A percentile compares a stretch with the other conserved stretches of the same genome.
Evolutionary conservation across 2,888 invertebrate genomes (phyloP).

Genomic region (Cheilosia vulpina): DNA sequence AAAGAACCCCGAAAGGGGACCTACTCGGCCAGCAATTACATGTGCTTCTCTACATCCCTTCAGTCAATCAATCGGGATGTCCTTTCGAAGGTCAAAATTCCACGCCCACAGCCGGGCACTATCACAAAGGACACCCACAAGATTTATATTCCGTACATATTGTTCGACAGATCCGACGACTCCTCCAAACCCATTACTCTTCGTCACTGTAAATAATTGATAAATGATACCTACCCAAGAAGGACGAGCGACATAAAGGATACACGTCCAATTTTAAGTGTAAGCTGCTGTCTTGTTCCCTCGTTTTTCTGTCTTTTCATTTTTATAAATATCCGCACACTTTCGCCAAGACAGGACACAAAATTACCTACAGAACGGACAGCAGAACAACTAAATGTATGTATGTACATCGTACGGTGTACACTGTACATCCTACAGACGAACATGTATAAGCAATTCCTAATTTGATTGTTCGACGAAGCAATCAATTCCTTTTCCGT

Average conservation of each 20-base stretch:
- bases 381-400: neutral
- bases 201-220: constrained; percentile 75
- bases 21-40: constrained; percentile 17
- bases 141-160: constrained; percentile 72
- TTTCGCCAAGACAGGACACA: constrained; percentile 13
- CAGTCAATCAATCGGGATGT: constrained; percentile 48
- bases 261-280: constrained; percentile 52
- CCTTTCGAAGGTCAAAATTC: constrained; percentile 15
- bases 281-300: constrained; percentile 17
- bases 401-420: no score
- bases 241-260: constrained; percentile 52
- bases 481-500: constrained; percentile 34
- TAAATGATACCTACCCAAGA: constrained; percentile 75
- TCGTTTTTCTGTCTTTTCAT: neutral
- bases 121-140: constrained; percentile 63
- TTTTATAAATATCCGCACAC: neutral
- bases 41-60: constrained; percentile 29
- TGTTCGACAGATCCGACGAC: constrained; percentile 65
- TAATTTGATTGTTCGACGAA: constrained; percentile 52
- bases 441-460: neutral
- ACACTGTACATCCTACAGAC: neutral
- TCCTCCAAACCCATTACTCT: constrained; percentile 68
- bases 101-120: neutral
- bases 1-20: neutral
- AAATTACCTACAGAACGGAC: neutral